Evolutionary conservation across 2,797 vertebrate species (phyloP), one percentile per base, ranked within the genome.

Genomic region (Rousettus madagascariensis): DNA sequence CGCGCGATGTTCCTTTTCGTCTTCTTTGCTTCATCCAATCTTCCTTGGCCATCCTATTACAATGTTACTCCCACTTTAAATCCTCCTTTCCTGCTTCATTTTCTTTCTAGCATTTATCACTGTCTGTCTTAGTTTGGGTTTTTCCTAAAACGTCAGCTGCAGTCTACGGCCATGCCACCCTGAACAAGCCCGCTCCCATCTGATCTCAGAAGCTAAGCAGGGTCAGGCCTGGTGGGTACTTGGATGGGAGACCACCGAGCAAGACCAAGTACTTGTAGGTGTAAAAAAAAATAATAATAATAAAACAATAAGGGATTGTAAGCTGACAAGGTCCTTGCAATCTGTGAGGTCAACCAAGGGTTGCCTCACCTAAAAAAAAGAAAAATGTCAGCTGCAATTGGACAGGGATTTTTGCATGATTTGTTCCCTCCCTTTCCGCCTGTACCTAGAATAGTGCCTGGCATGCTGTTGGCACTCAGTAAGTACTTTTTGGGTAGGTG

Each of bases 401-500:
- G 68, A 43, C 19, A 79, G 33, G 49, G 59, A 22, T 43, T 69
- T 36, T 43, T 46, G 9, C 41, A n/a, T 38, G 8, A 55, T 85
- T 85, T 65, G 19, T 72, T 46, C 55, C 26, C 22, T 30, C 55
- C 63, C 43, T 68, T 53, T 61, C 38, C 36, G 6, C 0, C 16
- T 63, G 51, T 33, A 41, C 46, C 61, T 86, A 55, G 26, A 46
- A 49, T 38, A 28, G 9, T 57, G 28, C 30, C 38, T 7, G 28
- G 46, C 51, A 22, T 1, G 0, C 46, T 28, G 41, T 36, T 8
- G 75, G 43, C 17, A 0, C 38, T 71, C 53, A 30, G 26, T 22
- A 13, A 77, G 28, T 30, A 19, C 53, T 46, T 46, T 20, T 8
- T 82, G 75, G 49, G 49, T 49, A 49, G 57, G 20, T 8, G 10